These are phyloP conservation scores for Ellobius talpinus DNA, from an alignment of 2,113 vertebrate species.

Conservation along the genomic window DNA sequence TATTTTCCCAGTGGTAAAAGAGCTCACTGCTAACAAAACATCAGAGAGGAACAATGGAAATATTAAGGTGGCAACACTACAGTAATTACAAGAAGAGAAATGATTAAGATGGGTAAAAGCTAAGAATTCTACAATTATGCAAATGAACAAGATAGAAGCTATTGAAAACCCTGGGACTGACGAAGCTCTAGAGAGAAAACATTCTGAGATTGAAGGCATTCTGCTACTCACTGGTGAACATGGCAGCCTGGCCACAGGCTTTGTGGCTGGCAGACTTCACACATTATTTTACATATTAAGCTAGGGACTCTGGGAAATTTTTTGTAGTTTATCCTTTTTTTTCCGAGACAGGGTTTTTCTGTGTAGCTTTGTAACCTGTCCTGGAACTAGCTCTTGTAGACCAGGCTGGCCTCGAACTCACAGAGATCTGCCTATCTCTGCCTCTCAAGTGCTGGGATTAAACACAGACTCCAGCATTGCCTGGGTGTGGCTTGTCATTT, in stretches of 20 bases:
- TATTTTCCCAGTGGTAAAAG: slow-evolving; percentile 55
- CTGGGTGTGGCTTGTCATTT: neutral
- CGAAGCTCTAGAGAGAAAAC: slow-evolving; percentile 35
- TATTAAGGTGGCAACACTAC: slow-evolving; percentile 28
- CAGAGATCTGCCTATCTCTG: neutral
- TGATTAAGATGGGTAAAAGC: slow-evolving; percentile 52
- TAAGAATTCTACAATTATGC: slow-evolving; percentile 43
- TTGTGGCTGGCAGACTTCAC: neutral
- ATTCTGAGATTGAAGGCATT: neutral
- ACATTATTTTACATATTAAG: neutral
- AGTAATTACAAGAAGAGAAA: slow-evolving; percentile 50
- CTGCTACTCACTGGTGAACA: neutral
- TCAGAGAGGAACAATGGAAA: slow-evolving; percentile 62
- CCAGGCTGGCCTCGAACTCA: neutral
- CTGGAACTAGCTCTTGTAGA: neutral
- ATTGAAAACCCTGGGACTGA: neutral
- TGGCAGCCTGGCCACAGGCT: neutral
- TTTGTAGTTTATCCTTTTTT: neutral
- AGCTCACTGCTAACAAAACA: slow-evolving; percentile 61
- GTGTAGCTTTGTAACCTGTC: neutral
- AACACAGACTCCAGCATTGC: neutral
- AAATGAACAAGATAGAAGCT: slow-evolving; percentile 38
- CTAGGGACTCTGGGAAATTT: neutral
- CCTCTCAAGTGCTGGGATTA: neutral
- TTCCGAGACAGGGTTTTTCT: neutral